Evolutionary conservation across 1,140 invertebrate species (phyloP), one percentile per base, ranked within the genome.

Genomic region (Antheraea mylitta): DNA sequence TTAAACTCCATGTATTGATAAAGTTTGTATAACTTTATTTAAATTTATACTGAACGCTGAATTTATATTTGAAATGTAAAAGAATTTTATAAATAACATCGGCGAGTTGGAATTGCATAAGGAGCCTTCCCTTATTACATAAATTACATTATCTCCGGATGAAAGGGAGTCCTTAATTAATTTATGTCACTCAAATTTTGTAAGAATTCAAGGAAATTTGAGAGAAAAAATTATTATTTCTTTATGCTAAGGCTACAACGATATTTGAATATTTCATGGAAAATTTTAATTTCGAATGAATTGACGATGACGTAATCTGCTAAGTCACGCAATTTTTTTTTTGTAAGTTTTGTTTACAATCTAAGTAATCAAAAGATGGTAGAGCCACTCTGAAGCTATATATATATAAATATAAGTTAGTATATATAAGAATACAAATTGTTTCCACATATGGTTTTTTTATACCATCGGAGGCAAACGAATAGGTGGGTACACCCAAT

Each of bases 91-190:
- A 60, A 60, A 53, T 53, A 53, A 53, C 11, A 13, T 53, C 45
- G 11, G 45, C 45, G 19, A 61, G 30, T 30, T 30, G 60, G 64
- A 45, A 65, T 45, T 65, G 64, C 58, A 73, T 69, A 78, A 77
- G 70, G 71, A 69, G 71, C 75, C 75, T 71, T 74, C 72, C 45
- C 71, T 71, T 72, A 70, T 72, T 74, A 79, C 72, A 63, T 45
- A 73, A 79, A 76, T 76, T 76, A 71, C 69, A 68, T 75, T 66
- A 73, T 69, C 64, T 48, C 37, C 18, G 38, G 64, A 65, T 48
- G 64, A 42, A 42, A 65, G 42, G 64, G 18, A 53, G 64, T 65
- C 18, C 64, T 65, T 65, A 65, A 65, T 65, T 65, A 65, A 65
- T 53, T 65, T 65, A 65, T 48, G 64, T 65, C 64, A 65, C 64